Conservation (phyloP, 92 coral and sea anemone genomes). For the Metridium senile region DNA sequence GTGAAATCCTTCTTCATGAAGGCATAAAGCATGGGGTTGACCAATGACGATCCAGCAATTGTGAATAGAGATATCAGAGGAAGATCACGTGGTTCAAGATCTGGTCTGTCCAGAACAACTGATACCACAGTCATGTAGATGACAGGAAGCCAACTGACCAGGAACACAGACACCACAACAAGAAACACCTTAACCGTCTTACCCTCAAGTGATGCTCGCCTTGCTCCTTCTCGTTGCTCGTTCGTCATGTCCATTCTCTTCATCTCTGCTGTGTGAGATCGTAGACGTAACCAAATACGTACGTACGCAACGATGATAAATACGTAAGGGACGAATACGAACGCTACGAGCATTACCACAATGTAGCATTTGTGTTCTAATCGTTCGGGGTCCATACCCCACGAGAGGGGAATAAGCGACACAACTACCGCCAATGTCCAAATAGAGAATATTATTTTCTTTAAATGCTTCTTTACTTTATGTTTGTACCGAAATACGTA, state of each 20-base stretch:
- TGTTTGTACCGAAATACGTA: neutral
- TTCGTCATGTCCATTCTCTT: no score
- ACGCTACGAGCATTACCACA: neutral
- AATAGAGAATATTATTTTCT: neutral
- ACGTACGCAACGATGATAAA: neutral
- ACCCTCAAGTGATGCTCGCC: no score
- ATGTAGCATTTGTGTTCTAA: neutral
- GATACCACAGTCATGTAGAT: neutral
- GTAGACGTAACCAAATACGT: no score
- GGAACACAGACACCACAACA: no score
- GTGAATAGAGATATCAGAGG: neutral
- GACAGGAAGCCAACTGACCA: no score
- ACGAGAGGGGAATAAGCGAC: neutral
- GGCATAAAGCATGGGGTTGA: no score
- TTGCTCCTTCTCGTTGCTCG: no score
- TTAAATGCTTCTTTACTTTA: neutral
- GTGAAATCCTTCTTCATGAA: no score
- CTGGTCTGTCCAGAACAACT: neutral
- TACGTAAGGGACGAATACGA: neutral
- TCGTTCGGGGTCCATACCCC: neutral
- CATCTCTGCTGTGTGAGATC: no score
- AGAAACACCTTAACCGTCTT: no score
- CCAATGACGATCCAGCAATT: no score
- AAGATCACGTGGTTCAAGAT: neutral
- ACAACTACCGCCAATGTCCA: neutral